Evolutionary conservation across 1,140 invertebrate species (phyloP), one percentile per base, ranked within the genome.

Genomic region (Coenobita brevimanus): DNA sequence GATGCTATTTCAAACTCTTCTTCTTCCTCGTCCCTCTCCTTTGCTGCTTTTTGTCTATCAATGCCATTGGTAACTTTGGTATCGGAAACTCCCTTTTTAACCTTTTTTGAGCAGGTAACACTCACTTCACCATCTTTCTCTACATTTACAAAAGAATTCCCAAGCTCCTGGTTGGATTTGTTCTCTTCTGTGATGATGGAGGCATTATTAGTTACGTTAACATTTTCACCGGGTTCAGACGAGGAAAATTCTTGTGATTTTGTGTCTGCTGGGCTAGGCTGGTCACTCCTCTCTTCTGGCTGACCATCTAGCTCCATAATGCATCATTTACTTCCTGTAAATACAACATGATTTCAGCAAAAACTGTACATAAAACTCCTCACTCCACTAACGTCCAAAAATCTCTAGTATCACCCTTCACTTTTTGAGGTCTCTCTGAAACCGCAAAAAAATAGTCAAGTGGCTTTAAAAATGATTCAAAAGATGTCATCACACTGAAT

Each of bases 1-100:
- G 85, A 71, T 36, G 60, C 62, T 30, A 41, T 30, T 87, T 64
- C 46, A 80, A 87, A 81, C 4, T 87, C 78, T n/a, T 62, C 85
- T 13, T 79, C 84, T 54, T 50, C 46, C 46, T 79, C 75, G 17
- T 73, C 60, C 24, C 78, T 60, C 4, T 41, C 76, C 24, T 81
- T 43, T 38, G 33, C 33, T 30, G 41, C 50, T 33, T 46, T n/a
- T 4, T 17, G n/a, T 8, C 1, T n/a, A 15, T 57, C 54, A 10
- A 24, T 62, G 17, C 33, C 67, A 80, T 87, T 81, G 33, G 41
- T 64, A 15, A 54, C 50, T 27, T 13, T 43, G 2, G 57, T 21
- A 17, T 60, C 46, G 2, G 46, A 24, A 4, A n/a, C 8, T 41
- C 46, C 73, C 36, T 21, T 10, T n/a, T 76, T 46, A 36, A 24